Evolutionary conservation across 2,797 vertebrate species (phyloP).

Genomic region (Halcyon badia): DNA sequence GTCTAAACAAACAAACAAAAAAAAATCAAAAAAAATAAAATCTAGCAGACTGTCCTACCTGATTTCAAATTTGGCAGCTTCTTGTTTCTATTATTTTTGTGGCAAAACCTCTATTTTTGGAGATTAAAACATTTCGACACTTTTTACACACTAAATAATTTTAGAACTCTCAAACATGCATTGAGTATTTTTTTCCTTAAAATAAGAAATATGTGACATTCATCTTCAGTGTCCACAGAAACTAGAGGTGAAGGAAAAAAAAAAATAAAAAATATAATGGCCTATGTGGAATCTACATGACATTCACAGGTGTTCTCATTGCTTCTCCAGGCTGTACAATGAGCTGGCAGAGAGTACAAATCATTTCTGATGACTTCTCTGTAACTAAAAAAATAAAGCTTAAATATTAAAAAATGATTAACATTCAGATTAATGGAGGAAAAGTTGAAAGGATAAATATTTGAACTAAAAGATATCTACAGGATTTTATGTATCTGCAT

Average conservation of each 20-base stretch:
- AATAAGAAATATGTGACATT: fast-evolving
- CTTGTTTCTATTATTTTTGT: background rate
- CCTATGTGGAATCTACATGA: fast-evolving
- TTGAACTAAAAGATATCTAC: background rate
- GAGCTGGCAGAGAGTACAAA: background rate
- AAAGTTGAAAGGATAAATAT: background rate
- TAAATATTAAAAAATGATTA: background rate
- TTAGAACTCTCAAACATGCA: background rate
- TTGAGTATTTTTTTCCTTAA: fast-evolving
- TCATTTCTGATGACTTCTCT: background rate
- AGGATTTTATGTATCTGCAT: background rate
- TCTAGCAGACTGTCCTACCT: background rate
- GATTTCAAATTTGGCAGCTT: background rate
- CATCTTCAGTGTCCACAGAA: background rate
- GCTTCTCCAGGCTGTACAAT: background rate
- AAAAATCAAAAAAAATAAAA: background rate
- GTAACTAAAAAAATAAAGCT: background rate
- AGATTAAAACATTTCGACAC: background rate
- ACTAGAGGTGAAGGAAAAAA: background rate
- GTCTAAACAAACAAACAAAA: background rate
- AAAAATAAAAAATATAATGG: background rate
- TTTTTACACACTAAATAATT: background rate
- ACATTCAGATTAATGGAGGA: background rate
- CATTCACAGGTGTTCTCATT: background rate
- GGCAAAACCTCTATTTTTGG: background rate